These are phyloP conservation scores for Tetramorium bicarinatum DNA, from an alignment of 2,888 invertebrate species.

Conservation along the genomic window DNA sequence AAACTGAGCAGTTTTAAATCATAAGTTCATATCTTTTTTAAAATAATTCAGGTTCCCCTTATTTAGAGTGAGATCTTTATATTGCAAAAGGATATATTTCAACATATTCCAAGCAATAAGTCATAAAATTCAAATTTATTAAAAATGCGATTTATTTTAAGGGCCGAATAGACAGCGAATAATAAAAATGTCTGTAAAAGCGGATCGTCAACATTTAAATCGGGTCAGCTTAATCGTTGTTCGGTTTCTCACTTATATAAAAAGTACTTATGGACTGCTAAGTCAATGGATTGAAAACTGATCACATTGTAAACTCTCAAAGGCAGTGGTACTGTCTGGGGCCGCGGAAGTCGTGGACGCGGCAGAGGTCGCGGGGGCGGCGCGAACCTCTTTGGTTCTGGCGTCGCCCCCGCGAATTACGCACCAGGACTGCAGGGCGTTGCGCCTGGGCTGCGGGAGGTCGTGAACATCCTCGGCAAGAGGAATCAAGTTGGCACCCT, in stretches of 20 bases:
- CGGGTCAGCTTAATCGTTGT: not conserved
- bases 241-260: not conserved
- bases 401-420: constrained; percentile 83
- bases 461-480: constrained; percentile 84
- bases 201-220: not conserved
- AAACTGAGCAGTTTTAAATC: not conserved
- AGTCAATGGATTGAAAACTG: constrained; percentile 19
- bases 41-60: not conserved
- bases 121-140: not conserved
- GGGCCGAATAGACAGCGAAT: too few relatives aligned
- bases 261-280: not conserved
- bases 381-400: constrained; percentile 82
- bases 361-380: constrained; percentile 85
- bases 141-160: not conserved
- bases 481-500: constrained; percentile 84
- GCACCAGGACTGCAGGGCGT: constrained; percentile 82
- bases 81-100: not conserved
- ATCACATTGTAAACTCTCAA: constrained; percentile 58
- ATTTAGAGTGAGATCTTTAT: not conserved
- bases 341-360: constrained; percentile 82
- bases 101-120: not conserved
- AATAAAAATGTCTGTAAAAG: not conserved
- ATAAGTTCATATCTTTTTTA: not conserved
- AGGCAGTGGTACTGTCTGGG: constrained; percentile 84
- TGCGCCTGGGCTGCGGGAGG: constrained; percentile 83